Conservation (phyloP, 1,140 invertebrate genomes). For the Bathynomus jamesi region DNA sequence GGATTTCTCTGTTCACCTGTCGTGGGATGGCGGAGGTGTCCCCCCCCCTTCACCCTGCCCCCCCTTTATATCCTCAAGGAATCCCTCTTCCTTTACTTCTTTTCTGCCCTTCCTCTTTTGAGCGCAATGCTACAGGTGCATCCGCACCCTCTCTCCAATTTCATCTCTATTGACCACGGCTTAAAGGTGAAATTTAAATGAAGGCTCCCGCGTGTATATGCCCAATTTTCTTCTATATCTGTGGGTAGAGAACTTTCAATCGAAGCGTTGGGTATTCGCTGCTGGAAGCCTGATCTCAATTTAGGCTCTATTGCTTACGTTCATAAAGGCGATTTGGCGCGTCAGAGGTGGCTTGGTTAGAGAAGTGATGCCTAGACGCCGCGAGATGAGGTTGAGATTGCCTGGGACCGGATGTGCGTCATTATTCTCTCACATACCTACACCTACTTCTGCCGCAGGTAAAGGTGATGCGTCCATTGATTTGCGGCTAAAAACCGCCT, state of each 20-base stretch:
- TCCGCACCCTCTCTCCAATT: neutral
- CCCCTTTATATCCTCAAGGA: conserved; percentile 9
- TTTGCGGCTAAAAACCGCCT: neutral
- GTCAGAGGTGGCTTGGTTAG: neutral
- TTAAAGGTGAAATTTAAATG: conserved; percentile 15
- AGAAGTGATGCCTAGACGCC: conserved; percentile 9
- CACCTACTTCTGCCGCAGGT: conserved; percentile 29
- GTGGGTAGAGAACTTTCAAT: neutral
- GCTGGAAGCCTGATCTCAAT: neutral
- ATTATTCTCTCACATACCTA: conserved; percentile 34
- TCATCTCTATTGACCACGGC: neutral
- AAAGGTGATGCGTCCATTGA: conserved; percentile 3
- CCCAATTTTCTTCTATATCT: neutral
- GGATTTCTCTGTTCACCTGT: neutral
- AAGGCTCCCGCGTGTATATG: neutral
- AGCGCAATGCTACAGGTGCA: neutral
- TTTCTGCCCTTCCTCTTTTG: neutral
- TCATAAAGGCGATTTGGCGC: conserved; percentile 6
- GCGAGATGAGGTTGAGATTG: conserved; percentile 32
- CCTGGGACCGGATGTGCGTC: conserved; percentile 31
- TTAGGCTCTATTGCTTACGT: conserved; percentile 8
- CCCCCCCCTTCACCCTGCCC: conserved; percentile 27
- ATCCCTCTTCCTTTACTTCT: neutral
- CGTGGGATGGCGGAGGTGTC: conserved; percentile 16
- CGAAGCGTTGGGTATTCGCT: neutral